Conservation (phyloP, 1,140 invertebrate species). For the Cyclargus thomasi region DNA sequence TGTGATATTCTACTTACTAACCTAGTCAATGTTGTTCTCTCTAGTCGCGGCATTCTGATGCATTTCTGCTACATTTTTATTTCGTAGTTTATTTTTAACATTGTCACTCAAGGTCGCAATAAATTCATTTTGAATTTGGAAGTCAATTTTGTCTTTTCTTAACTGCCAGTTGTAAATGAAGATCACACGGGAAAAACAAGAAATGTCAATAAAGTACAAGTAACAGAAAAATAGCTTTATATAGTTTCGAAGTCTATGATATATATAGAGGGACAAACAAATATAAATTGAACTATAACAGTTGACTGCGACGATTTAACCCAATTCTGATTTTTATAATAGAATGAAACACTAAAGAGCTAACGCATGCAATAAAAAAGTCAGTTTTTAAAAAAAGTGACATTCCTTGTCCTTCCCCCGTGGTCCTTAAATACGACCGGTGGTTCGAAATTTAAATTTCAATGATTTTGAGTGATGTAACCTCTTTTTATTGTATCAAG, state of each 20-base stretch:
- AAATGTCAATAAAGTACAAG: too few species aligned
- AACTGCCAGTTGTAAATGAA: background rate
- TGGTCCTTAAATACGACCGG: background rate
- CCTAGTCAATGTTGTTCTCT: constrained; percentile 43
- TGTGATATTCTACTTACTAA: constrained; percentile 48
- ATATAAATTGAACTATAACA: too few species aligned
- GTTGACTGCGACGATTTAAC: too few species aligned
- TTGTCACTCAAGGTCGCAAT: background rate
- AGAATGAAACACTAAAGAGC: too few species aligned
- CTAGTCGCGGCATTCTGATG: constrained; percentile 19
- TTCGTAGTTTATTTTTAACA: constrained; percentile 20
- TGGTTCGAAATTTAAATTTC: background rate
- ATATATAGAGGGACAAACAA: too few species aligned
- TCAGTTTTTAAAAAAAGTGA: too few species aligned
- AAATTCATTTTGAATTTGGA: background rate
- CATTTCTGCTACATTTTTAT: constrained; percentile 38
- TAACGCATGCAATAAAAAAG: too few species aligned
- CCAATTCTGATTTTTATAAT: too few species aligned
- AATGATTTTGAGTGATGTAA: constrained; percentile 2
- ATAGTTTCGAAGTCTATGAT: too few species aligned
- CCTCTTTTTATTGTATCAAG: constrained; percentile 17
- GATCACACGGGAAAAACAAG: too few species aligned
- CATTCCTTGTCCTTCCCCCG: too few species aligned
- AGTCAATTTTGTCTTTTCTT: background rate
- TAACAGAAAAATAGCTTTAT: too few species aligned